A percentile compares a stretch with the other conserved stretches of the same genome.
Evolutionary conservation across 2,888 invertebrate genomes (phyloP).

Genomic region (Ophonus ardosiacus): DNA sequence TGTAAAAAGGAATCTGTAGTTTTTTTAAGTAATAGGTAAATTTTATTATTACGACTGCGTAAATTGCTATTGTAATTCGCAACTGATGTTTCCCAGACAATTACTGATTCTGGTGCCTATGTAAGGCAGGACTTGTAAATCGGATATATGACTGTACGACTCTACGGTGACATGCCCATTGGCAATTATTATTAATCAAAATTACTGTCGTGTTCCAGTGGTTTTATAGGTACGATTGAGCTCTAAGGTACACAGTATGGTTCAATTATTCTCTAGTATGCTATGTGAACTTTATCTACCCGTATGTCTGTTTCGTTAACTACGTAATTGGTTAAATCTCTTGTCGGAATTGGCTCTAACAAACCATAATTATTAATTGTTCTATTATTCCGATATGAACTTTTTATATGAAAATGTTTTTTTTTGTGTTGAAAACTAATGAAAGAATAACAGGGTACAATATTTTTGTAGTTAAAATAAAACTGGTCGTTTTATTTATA

Average conservation of each 20-base stretch:
- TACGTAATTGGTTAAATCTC: neutral
- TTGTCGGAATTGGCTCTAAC: neutral
- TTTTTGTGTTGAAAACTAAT: constrained; percentile 7
- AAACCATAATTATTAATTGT: neutral
- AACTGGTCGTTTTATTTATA: constrained; percentile 26
- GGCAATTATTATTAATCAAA: neutral
- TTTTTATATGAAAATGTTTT: constrained; percentile 27
- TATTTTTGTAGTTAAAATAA: constrained; percentile 18
- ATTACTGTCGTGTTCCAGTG: neutral
- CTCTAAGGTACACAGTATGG: neutral
- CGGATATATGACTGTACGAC: neutral
- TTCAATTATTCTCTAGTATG: neutral
- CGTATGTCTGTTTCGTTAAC: neutral
- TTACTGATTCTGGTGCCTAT: no score
- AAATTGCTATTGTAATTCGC: no score
- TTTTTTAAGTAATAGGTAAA: no score
- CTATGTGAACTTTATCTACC: neutral
- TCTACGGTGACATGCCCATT: neutral
- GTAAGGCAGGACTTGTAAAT: no score
- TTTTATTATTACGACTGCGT: no score
- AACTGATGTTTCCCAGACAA: no score
- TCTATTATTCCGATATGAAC: neutral
- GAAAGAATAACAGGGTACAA: constrained; percentile 15
- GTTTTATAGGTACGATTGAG: neutral
- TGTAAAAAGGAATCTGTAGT: no score